These are phyloP conservation scores for Chunga burmeisteri DNA, from an alignment of 2,113 vertebrate genomes.

Conservation along the genomic window DNA sequence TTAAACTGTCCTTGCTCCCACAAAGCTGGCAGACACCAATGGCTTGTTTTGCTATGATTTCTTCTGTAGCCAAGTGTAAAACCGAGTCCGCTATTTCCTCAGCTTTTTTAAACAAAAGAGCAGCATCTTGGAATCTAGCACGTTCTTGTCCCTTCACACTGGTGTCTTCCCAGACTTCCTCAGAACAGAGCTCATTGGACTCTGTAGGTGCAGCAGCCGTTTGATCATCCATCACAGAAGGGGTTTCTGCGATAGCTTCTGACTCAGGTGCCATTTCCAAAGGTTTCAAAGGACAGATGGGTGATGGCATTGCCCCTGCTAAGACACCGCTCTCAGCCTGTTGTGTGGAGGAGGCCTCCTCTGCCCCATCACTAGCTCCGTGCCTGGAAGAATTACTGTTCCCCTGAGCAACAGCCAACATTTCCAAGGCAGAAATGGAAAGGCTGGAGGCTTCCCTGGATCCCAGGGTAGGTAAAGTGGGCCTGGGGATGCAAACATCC, in stretches of 20 bases:
- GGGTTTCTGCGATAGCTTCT: not conserved
- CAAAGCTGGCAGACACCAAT: constrained; percentile 12
- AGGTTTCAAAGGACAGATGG: not conserved
- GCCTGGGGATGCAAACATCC: not conserved
- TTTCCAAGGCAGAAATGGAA: not conserved
- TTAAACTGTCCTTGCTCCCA: not conserved
- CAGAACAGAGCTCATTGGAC: constrained; percentile 27
- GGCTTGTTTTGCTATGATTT: constrained; percentile 48
- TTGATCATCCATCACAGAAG: not conserved
- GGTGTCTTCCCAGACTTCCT: not conserved
- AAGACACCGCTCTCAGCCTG: not conserved
- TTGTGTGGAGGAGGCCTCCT: not conserved
- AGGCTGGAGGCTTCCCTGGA: not conserved
- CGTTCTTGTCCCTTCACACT: not conserved
- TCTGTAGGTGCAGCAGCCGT: constrained; percentile 50
- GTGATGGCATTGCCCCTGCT: not conserved
- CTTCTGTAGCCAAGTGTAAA: constrained; percentile 68
- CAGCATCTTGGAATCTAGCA: constrained; percentile 4
- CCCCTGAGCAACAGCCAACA: not conserved
- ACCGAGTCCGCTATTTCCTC: constrained; percentile 55
- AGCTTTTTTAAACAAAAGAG: constrained; percentile 60
- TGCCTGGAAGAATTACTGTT: not conserved
- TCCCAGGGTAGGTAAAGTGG: not conserved
- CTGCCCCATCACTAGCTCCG: not conserved
- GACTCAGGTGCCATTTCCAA: not conserved